Percentiles rank a stretch among this genome's conserved stretches.
These are phyloP conservation scores for Pyrocoelia pectoralis DNA, from an alignment of 2,888 invertebrate species.

Conservation along the genomic window DNA sequence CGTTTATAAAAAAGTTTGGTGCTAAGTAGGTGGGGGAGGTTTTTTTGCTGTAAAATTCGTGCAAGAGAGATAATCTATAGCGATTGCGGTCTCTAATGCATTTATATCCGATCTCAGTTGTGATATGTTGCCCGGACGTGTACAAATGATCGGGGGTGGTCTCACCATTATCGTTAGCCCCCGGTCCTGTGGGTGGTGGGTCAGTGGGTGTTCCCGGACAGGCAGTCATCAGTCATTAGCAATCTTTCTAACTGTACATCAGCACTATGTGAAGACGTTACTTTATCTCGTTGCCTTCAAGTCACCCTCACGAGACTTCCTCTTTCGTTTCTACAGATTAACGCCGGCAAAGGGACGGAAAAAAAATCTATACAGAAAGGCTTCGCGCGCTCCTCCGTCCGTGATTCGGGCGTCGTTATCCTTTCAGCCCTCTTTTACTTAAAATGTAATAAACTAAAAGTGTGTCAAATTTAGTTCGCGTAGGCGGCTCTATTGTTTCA, in stretches of 20 bases:
- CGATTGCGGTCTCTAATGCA: constrained; percentile 39
- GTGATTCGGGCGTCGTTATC: not conserved
- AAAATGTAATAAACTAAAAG: constrained; percentile 22
- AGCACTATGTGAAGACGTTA: constrained; percentile 22
- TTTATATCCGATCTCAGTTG: constrained; percentile 39
- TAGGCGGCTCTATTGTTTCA: constrained; percentile 45
- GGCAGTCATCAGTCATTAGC: constrained; percentile 40
- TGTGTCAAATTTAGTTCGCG: constrained; percentile 28
- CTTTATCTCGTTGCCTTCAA: constrained; percentile 18
- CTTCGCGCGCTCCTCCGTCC: not conserved
- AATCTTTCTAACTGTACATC: constrained; percentile 29
- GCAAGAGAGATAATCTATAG: constrained; percentile 30
- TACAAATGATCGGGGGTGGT: constrained; percentile 44
- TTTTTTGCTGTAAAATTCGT: constrained; percentile 15
- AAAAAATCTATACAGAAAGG: constrained; percentile 1
- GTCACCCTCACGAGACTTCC: constrained; percentile 18
- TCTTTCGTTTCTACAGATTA: not conserved
- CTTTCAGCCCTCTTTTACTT: constrained; percentile 14
- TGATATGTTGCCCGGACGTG: constrained; percentile 42
- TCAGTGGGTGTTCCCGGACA: constrained; percentile 31
- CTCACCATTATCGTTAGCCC: constrained; percentile 43
- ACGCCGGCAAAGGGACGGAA: not conserved
- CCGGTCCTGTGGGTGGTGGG: constrained; percentile 30
- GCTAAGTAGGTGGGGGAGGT: constrained; percentile 15
- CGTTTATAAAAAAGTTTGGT: not conserved